Evolutionary conservation across 2,888 invertebrate species (phyloP).

Genomic region (Stictocephala bisonia): DNA sequence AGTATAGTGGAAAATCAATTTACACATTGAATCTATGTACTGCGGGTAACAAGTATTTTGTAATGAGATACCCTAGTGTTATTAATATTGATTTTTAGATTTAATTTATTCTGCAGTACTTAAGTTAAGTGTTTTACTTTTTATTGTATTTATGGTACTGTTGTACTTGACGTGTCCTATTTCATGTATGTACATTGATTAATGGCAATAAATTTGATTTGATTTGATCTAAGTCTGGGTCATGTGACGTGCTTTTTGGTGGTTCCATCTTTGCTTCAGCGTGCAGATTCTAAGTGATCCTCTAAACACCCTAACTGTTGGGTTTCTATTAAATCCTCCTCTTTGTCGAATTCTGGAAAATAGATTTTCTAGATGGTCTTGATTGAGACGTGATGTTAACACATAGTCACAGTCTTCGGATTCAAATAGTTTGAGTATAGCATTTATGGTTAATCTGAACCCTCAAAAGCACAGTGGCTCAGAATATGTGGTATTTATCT

Average conservation of each 20-base stretch:
- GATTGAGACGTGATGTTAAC: constrained; percentile 1
- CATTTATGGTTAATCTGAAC: constrained; percentile 55
- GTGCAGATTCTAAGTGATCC: constrained; percentile 1
- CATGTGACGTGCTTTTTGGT: constrained; percentile 6
- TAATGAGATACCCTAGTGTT: no score
- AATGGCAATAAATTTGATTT: no score
- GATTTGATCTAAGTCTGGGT: constrained; percentile 32
- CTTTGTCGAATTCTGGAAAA: constrained; percentile 54
- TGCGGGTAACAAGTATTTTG: no score
- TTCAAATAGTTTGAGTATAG: constrained; percentile 54
- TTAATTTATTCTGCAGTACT: no score
- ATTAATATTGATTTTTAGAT: no score
- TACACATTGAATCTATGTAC: no score
- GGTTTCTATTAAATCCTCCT: constrained; percentile 54
- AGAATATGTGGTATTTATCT: constrained; percentile 32
- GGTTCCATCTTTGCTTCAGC: not conserved
- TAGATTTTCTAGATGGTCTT: constrained; percentile 57
- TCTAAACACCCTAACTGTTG: constrained; percentile 49
- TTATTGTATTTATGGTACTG: no score
- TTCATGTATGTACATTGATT: no score
- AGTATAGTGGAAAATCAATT: no score
- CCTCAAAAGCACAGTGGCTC: constrained; percentile 57
- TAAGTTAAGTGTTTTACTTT: no score
- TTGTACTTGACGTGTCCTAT: no score
- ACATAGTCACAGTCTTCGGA: constrained; percentile 44